These are phyloP conservation scores for Melanocharis versteri DNA, from an alignment of 2,113 vertebrate species.

Conservation along the genomic window DNA sequence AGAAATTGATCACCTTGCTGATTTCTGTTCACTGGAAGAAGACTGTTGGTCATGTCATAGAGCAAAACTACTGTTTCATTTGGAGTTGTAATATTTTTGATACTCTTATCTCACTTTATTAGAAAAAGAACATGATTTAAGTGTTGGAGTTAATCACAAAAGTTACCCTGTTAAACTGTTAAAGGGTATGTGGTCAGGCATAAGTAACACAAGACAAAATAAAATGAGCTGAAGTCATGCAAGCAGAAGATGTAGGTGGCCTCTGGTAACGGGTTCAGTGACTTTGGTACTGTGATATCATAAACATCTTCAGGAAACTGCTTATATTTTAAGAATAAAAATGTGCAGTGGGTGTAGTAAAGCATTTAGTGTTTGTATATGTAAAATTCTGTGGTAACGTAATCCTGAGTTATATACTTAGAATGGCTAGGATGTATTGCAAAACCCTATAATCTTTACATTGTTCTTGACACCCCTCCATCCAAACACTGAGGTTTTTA, in stretches of 20 bases:
- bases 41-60: background rate
- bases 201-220: background rate
- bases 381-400: background rate
- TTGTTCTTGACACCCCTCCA: background rate
- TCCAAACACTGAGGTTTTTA: background rate
- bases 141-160: background rate
- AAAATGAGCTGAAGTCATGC: background rate
- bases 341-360: background rate
- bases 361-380: background rate
- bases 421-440: background rate
- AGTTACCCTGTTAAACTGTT: background rate
- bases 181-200: background rate
- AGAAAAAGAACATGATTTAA: background rate
- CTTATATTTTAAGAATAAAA: background rate
- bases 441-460: background rate
- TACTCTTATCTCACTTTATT: background rate
- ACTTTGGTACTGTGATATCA: background rate
- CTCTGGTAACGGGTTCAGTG: background rate
- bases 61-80: background rate
- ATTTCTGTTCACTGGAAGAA: background rate
- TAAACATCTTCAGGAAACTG: background rate
- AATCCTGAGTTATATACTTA: background rate
- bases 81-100: background rate
- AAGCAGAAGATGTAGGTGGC: background rate
- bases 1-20: background rate